phyloP scores from a whole-genome alignment of 2,113 vertebrate species.

The Bubo blakistoni region DNA sequence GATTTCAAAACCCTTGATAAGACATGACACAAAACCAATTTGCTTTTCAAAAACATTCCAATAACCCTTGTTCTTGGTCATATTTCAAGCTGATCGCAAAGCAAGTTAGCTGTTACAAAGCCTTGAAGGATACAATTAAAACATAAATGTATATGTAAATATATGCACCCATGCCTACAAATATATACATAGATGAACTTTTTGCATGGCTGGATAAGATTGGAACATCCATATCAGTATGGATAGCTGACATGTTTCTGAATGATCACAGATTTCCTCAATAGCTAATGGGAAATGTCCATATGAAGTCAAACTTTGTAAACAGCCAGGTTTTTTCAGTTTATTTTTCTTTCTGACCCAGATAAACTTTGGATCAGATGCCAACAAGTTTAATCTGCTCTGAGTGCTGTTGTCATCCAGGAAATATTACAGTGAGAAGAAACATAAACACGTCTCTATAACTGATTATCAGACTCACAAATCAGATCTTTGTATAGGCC shows the following conservation, averaged over 20 bases:
- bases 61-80: neutral
- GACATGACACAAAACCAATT: neutral
- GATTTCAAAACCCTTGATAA: constrained; percentile 15
- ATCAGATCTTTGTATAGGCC: neutral
- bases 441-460: neutral
- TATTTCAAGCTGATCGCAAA: constrained; percentile 25
- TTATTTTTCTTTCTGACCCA: neutral
- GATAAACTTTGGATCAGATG: neutral
- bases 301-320: neutral
- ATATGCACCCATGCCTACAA: neutral
- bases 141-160: neutral
- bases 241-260: neutral
- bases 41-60: constrained; percentile 6
- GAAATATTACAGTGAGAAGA: neutral
- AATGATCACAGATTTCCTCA: neutral
- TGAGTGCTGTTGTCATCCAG: neutral
- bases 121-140: neutral
- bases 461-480: neutral
- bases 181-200: neutral
- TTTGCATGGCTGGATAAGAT: neutral
- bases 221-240: neutral
- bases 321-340: neutral
- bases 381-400: neutral
- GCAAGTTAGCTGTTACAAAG: neutral
- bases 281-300: neutral